Conservation (phyloP, 2,797 vertebrate species). For the Telmatherina bonti region DNA sequence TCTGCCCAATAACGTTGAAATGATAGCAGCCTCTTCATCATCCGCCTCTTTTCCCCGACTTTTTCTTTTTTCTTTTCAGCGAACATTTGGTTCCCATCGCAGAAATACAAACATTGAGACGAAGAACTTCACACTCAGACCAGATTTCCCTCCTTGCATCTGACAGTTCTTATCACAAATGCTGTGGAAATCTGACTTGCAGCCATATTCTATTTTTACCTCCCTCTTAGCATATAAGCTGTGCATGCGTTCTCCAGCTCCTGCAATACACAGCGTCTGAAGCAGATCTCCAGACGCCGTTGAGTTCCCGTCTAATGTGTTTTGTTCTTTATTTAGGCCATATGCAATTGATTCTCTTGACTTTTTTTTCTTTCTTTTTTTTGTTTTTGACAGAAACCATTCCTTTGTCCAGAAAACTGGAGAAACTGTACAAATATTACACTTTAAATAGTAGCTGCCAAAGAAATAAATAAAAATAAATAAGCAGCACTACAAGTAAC, state of each 20-base stretch:
- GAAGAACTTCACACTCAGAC: constrained; percentile 22
- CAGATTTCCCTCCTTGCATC: constrained; percentile 30
- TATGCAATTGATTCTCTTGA: constrained; percentile 17
- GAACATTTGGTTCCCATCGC: constrained; percentile 9
- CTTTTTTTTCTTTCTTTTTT: constrained; percentile 16
- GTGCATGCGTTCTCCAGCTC: constrained; percentile 31
- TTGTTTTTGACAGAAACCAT: not conserved
- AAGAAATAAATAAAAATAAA: not conserved
- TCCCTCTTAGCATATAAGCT: constrained; percentile 38
- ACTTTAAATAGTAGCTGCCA: not conserved
- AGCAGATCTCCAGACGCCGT: constrained; percentile 44
- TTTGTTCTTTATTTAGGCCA: constrained; percentile 62
- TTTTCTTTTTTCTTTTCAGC: not conserved
- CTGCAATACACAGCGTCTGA: constrained; percentile 28
- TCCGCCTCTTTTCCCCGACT: not conserved
- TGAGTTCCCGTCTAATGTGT: constrained; percentile 47
- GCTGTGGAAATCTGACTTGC: constrained; percentile 36
- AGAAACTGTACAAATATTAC: not conserved
- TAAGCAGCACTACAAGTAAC: constrained; percentile 3
- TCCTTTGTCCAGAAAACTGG: constrained; percentile 24
- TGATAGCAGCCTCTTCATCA: too few species aligned
- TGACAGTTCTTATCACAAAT: constrained; percentile 53
- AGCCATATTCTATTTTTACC: constrained; percentile 56
- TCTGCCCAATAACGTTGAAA: too few species aligned
- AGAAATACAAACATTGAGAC: constrained; percentile 15